Conservation (phyloP, 35 echinoderm and acorn worm genomes). For the Diadema setosum region DNA sequence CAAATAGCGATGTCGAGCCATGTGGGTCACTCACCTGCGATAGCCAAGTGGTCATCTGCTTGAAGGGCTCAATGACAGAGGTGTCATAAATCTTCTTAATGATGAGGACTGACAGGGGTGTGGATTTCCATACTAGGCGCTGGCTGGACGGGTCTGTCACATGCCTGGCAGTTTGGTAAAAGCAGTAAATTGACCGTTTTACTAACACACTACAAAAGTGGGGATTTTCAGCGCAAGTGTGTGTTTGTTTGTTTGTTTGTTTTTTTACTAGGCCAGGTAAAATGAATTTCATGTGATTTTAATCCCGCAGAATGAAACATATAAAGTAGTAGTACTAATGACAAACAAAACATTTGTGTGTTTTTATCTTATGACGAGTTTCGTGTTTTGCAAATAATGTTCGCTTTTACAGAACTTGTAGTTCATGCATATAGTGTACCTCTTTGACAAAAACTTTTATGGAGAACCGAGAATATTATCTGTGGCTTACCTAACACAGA, state of each 20-base stretch:
- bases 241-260: no score
- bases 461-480: no score
- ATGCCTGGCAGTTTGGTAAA: slow-evolving; percentile 51
- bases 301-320: not conserved
- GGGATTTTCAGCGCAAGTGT: not conserved
- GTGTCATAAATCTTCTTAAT: slow-evolving; percentile 97
- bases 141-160: slow-evolving; percentile 98
- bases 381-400: no score
- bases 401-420: no score
- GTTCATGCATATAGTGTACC: no score
- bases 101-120: slow-evolving; percentile 81
- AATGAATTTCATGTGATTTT: no score
- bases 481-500: no score
- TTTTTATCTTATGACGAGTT: no score
- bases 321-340: no score
- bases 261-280: not conserved
- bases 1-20: no score
- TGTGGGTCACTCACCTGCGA: slow-evolving; percentile 74
- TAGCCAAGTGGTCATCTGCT: slow-evolving; percentile 70
- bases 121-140: slow-evolving; percentile 70
- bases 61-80: slow-evolving; percentile 78
- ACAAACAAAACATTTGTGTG: no score
- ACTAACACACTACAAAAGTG: not conserved
- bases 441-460: no score
- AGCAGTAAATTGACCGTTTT: not conserved